These are phyloP conservation scores for Ptilodon capucinus DNA, from an alignment of 2,888 invertebrate species.

Conservation along the genomic window DNA sequence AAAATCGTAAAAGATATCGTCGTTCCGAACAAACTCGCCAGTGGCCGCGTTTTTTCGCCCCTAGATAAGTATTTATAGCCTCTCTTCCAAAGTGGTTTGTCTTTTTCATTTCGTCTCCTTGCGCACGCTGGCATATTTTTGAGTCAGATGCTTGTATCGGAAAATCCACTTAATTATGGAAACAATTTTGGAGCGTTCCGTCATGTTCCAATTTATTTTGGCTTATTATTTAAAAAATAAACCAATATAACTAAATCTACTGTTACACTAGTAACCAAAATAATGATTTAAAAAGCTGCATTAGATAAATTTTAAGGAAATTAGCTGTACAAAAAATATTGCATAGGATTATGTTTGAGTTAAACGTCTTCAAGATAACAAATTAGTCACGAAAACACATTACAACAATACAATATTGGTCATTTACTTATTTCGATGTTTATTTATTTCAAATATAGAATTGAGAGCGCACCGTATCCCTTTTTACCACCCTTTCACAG, in stretches of 20 bases:
- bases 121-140: background rate
- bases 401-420: conserved; percentile 8
- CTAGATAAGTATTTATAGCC: conserved; percentile 24
- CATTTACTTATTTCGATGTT: conserved; percentile 25
- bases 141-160: conserved; percentile 6
- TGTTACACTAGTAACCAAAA: no score
- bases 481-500: conserved; percentile 42
- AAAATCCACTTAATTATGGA: conserved; percentile 31
- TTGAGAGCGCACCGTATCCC: conserved; percentile 21
- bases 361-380: no score
- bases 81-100: conserved; percentile 18
- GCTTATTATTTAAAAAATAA: no score
- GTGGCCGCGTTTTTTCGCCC: conserved; percentile 17
- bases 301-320: no score
- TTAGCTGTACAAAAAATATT: no score
- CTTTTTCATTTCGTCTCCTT: conserved; percentile 7
- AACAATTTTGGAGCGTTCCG: conserved; percentile 24
- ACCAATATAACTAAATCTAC: no score
- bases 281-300: no score
- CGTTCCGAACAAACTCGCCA: conserved; percentile 12
- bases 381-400: no score
- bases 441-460: conserved; percentile 48
- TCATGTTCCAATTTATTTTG: conserved; percentile 4
- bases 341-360: no score
- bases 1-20: conserved; percentile 7